Base-by-base conservation (phyloP, 2,113 vertebrate species). In the Sinocyclocheilus maitianheensis region DNA sequence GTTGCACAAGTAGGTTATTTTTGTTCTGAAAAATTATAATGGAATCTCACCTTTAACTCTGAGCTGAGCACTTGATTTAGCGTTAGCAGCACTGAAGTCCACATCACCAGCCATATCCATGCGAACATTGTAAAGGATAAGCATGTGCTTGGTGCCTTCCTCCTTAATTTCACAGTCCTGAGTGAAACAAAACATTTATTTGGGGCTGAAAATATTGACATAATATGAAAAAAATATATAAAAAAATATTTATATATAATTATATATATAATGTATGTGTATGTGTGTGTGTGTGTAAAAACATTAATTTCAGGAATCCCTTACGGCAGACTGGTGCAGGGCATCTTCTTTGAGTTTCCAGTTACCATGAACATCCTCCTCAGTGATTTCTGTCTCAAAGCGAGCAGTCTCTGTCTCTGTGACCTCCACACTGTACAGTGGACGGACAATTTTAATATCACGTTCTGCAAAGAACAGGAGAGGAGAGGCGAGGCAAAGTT, bases 141-240 rank as follows among this genome's bases (percentile, higher is more conserved):
- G 93, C 75, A 97, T 90, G 81, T 99, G 98, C 77, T 93, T 94
- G 90, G 95, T 98, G 85, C 97, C 97, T 91, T 99, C 98, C 89
- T 99, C 97, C 88, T 98, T 99, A 55, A 98, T 99, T 91, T 99
- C 98, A 90, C 97, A 96, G 20, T 99, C 98, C 98, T 99, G 90
- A 34, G 34, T 80, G 58, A 6, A 62, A 75, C 51, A 84, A 74
- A 51, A 69, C 9, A 40, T 34, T 37, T 16, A 58, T 40, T 22
- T 60, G 8, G 16, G 16, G 16, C 9, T 46, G 9, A 10, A 46
- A 40, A 40, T 72, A 71, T 5, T 10, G 3, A 1, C 18, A 40
- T 71, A 20, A 40, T 14, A 58, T 51, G 43, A n/a, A 53, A 60
- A 74, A 1, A 34, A 51, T 48, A 37, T 8, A 1, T 20, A 13